Evolutionary conservation across 1,140 invertebrate species (phyloP).

Genomic region (Tetramorium alpestre): DNA sequence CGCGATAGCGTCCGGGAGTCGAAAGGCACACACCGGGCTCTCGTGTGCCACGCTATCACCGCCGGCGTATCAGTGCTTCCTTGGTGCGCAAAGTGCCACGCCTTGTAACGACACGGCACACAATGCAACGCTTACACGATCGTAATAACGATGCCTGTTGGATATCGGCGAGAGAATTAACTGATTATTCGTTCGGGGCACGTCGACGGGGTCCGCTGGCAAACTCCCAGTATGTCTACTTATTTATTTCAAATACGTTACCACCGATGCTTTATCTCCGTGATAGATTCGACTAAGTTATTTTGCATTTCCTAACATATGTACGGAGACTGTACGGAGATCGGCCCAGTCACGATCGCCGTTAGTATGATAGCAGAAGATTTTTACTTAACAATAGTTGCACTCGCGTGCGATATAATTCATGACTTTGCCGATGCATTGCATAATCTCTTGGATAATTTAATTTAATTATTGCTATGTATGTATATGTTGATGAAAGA

Average conservation of each 20-base stretch:
- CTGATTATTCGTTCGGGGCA: slow-evolving; percentile 43
- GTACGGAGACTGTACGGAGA: not conserved
- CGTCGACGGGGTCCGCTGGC: not conserved
- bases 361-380: not conserved
- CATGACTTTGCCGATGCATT: not conserved
- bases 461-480: not conserved
- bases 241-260: slow-evolving; percentile 38
- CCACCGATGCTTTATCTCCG: slow-evolving; percentile 28
- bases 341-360: slow-evolving; percentile 18
- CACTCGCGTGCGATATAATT: not conserved
- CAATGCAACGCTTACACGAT: slow-evolving; percentile 67
- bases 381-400: slow-evolving; percentile 5
- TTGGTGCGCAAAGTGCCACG: slow-evolving; percentile 71
- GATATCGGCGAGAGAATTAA: slow-evolving; percentile 47
- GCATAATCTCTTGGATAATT: slow-evolving; percentile 15
- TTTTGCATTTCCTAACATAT: slow-evolving; percentile 45
- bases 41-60: slow-evolving; percentile 62
- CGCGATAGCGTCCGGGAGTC: slow-evolving; percentile 46
- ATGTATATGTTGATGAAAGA: not conserved
- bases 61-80: slow-evolving; percentile 64
- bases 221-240: not conserved
- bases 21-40: slow-evolving; percentile 60
- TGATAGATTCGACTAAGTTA: slow-evolving; percentile 33
- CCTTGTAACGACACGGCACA: slow-evolving; percentile 67
- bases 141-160: slow-evolving; percentile 52